Evolutionary conservation across 2,888 invertebrate species (phyloP).

Genomic region (Ectemnius continuus): DNA sequence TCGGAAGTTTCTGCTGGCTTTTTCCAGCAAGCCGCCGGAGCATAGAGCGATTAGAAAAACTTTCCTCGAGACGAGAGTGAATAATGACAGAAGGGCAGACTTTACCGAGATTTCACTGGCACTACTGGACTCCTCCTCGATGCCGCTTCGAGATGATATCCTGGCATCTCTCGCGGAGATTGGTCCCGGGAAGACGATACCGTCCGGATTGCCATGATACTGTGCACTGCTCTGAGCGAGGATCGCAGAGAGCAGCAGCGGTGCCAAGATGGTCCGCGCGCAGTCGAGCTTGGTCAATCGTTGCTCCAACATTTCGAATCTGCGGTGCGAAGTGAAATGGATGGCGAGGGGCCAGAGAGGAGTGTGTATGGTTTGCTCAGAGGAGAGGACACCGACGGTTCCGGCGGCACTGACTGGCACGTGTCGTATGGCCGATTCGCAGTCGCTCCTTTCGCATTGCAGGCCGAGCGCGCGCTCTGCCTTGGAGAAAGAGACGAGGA

Average conservation of each 20-base stretch:
- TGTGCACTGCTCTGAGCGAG: constrained; percentile 31
- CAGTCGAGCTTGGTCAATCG: not conserved
- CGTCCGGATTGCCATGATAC: constrained; percentile 41
- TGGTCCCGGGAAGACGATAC: constrained; percentile 56
- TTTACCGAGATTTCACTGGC: constrained; percentile 53
- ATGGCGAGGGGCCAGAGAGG: not conserved
- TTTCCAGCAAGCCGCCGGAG: too few species aligned
- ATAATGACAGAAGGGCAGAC: not conserved
- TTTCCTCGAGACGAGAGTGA: too few species aligned
- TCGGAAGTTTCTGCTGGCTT: too few species aligned
- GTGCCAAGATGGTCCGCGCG: constrained; percentile 38
- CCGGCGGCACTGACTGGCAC: constrained; percentile 7
- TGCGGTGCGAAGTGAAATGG: not conserved
- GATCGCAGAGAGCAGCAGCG: constrained; percentile 41
- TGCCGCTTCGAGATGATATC: not conserved
- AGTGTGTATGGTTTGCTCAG: not conserved
- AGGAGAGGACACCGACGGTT: not conserved
- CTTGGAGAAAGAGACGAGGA: constrained; percentile 20
- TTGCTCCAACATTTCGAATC: not conserved
- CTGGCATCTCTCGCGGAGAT: not conserved
- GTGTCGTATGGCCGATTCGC: constrained; percentile 19
- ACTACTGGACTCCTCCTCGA: not conserved
- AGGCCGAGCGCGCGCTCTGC: not conserved
- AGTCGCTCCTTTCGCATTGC: constrained; percentile 19
- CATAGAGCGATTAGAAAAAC: not conserved